Percentiles rank a stretch among this genome's conserved stretches.
Evolutionary conservation across 2,113 vertebrate genomes (phyloP).

Genomic region (Psettodes erumei): DNA sequence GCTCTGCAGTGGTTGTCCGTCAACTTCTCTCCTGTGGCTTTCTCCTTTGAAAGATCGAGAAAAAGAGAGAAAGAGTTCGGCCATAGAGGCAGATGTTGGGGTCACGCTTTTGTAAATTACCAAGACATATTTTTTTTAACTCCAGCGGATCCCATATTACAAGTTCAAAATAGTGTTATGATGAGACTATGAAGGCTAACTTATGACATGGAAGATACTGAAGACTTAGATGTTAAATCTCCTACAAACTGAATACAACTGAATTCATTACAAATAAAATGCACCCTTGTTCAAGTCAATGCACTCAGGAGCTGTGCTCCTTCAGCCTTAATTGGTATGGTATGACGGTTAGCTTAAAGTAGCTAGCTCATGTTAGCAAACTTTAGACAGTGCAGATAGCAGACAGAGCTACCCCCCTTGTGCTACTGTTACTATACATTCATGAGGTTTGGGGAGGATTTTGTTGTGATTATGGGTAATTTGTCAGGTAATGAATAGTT

Average conservation of each 20-base stretch:
- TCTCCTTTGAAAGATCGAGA: constrained; percentile 17
- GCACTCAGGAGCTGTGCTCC: not conserved
- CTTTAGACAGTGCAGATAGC: not conserved
- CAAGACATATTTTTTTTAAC: constrained; percentile 26
- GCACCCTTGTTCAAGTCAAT: not conserved
- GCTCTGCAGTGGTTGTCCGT: constrained; percentile 69
- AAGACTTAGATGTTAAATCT: too few species aligned
- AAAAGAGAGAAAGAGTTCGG: constrained; percentile 14
- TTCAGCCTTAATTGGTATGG: not conserved
- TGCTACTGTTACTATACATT: not conserved
- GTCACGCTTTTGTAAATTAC: constrained; percentile 34
- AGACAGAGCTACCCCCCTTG: not conserved
- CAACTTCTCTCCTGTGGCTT: constrained; percentile 52
- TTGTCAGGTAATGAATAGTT: not conserved
- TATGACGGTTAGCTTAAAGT: not conserved
- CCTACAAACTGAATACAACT: not conserved
- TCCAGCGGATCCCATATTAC: constrained; percentile 14
- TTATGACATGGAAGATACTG: not conserved
- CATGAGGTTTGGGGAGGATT: not conserved
- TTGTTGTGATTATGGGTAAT: not conserved
- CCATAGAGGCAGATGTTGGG: constrained; percentile 34
- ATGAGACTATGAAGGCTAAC: not conserved
- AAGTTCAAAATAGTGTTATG: constrained; percentile 6
- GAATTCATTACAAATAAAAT: not conserved
- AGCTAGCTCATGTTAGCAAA: constrained; percentile 5